phyloP scores from a whole-genome alignment of 2,113 vertebrate species.

The Meles meles region DNA sequence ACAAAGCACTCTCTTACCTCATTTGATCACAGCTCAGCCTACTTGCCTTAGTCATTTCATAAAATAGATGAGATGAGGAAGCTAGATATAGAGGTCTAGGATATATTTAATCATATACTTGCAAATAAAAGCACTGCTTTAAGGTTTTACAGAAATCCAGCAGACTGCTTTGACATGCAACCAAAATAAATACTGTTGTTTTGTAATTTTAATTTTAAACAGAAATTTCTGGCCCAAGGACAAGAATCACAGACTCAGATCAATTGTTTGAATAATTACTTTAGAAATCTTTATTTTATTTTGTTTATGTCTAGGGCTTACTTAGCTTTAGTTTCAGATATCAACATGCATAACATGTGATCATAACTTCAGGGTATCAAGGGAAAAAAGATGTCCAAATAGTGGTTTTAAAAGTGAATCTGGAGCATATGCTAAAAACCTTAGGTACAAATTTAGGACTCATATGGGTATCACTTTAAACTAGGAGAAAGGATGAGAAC shows the following conservation, averaged over 20 bases:
- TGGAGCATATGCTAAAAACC: background rate
- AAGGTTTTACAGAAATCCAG: background rate
- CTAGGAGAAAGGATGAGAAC: background rate
- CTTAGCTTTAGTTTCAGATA: background rate
- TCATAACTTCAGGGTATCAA: background rate
- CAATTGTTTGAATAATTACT: background rate
- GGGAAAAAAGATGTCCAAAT: background rate
- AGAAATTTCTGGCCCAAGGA: background rate
- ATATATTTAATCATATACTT: background rate
- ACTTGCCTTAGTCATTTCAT: background rate
- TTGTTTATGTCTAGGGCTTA: background rate
- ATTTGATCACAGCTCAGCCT: slow-evolving; percentile 2
- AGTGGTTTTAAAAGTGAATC: background rate
- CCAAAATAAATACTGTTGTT: background rate
- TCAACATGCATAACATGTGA: background rate
- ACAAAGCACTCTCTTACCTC: background rate
- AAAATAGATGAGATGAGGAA: background rate
- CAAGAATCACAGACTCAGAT: background rate
- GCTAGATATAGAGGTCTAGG: background rate
- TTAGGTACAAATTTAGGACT: background rate
- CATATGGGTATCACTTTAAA: background rate
- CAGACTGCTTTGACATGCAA: background rate
- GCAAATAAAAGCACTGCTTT: background rate
- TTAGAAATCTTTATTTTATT: background rate
- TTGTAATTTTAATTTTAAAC: slow-evolving; percentile 32